Evolutionary conservation across 2,888 invertebrate species (phyloP), one percentile per base, ranked within the genome.

Genomic region (Ectemnius continuus): DNA sequence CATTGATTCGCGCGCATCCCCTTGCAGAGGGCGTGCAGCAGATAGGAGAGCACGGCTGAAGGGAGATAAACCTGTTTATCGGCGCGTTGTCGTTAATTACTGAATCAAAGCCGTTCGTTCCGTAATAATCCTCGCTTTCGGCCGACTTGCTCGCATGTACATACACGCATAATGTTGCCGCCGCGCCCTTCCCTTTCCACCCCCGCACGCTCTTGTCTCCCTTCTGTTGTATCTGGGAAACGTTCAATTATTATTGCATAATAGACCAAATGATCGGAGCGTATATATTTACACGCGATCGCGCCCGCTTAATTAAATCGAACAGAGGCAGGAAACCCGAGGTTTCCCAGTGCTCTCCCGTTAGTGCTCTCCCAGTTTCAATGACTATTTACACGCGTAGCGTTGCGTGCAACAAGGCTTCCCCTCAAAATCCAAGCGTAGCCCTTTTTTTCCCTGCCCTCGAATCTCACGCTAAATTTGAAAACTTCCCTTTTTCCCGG

Each of bases 61-160:
- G 23, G 5, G 23, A 18, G 20, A 23, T 20, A 23, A 11, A 14
- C 63, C 46, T 20, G 46, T 23, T 62, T 18, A 46, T 11, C 26
- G 2, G 46, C n/a, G n/a, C 45, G 36, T 8, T 52, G n/a, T 36
- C 52, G 65, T 75, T 65, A 61, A 75, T 75, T 66, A 66, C 0
- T 47, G 45, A 59, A 18, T 60, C 47, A 46, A 16, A 47, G 28
- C 63, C 36, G 23, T 68, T 61, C 45, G 28, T 45, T 36, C 11
- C 28, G 46, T 46, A 52, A 71, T 70, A 71, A 75, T 65, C 67
- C 56, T 1, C 11, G 18, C 36, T 36, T 11, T 11, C 36, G 36
- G 36, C 36, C 5, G 8, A 11, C 8, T 36, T 57, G 4, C 11
- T 5, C 28, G 4, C 8, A n/a, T 8, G 23, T 66, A 18, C 28